Evolutionary conservation across 2,113 vertebrate genomes (phyloP).

Genomic region (Psephotus haematonotus): DNA sequence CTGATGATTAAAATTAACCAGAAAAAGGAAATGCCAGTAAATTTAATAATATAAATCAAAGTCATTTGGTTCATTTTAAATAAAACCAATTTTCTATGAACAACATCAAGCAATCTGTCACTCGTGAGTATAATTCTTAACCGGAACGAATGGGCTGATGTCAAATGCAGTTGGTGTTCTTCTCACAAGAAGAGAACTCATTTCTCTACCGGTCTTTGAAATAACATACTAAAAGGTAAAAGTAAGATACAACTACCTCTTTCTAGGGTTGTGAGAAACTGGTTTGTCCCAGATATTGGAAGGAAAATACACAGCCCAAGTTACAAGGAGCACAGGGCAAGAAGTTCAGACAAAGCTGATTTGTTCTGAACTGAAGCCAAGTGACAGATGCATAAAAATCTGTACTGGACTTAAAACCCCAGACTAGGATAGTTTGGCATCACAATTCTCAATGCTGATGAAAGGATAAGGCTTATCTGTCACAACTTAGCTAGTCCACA

Average conservation of each 20-base stretch:
- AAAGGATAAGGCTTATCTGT: not conserved
- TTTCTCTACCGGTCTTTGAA: not conserved
- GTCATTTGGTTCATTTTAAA: not conserved
- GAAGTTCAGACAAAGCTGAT: not conserved
- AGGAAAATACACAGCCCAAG: not conserved
- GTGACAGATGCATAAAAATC: not conserved
- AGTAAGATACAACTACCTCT: not conserved
- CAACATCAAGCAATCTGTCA: not conserved
- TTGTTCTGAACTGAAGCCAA: not conserved
- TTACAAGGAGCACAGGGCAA: not conserved
- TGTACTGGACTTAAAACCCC: not conserved
- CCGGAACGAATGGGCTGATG: not conserved
- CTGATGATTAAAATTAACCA: not conserved
- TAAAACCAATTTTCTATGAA: not conserved
- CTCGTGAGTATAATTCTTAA: not conserved
- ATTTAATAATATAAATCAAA: not conserved
- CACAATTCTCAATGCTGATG: not conserved
- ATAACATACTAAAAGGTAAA: not conserved
- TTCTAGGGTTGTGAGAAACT: not conserved
- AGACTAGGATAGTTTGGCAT: not conserved
- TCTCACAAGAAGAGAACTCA: not conserved
- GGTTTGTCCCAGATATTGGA: not conserved
- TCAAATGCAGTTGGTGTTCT: not conserved
- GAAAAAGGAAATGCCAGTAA: not conserved
- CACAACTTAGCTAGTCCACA: not conserved